These are phyloP conservation scores for Xyrichtys novacula DNA, from an alignment of 2,797 vertebrate species.

Conservation along the genomic window DNA sequence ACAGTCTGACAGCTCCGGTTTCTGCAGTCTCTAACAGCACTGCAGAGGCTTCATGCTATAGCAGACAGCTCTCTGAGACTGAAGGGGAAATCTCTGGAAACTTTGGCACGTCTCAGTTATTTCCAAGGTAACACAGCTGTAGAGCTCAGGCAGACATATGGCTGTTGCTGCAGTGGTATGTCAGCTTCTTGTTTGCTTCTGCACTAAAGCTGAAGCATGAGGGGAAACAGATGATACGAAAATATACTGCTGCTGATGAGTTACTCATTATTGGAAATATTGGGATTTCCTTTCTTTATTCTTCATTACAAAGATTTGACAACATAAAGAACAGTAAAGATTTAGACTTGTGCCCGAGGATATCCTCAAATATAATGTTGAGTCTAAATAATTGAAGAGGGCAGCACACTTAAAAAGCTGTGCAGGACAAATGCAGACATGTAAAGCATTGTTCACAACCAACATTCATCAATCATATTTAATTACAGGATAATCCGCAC, in stretches of 20 bases:
- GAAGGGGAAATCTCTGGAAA: conserved; percentile 4
- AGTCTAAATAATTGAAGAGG: no score
- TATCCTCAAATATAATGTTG: no score
- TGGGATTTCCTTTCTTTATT: not conserved
- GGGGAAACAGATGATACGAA: not conserved
- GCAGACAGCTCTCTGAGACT: not conserved
- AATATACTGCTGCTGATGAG: not conserved
- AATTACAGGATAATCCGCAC: no score
- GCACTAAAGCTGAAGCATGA: not conserved
- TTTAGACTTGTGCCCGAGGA: no score
- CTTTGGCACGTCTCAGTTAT: not conserved
- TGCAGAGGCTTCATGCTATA: conserved; percentile 15
- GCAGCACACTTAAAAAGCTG: no score
- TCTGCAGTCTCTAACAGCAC: not conserved
- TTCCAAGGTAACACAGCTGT: conserved; percentile 4
- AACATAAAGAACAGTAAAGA: not conserved
- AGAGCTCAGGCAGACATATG: not conserved
- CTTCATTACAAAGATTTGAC: not conserved
- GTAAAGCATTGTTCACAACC: no score
- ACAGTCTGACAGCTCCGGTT: conserved; percentile 18
- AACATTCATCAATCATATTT: no score
- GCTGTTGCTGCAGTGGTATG: not conserved
- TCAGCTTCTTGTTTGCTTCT: not conserved
- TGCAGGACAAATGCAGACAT: no score
- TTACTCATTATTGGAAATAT: not conserved